A percentile compares a stretch with the other conserved stretches of the same genome.
These are phyloP conservation scores for Euura saliciscinereae DNA, from an alignment of 1,140 invertebrate genomes.

Conservation along the genomic window DNA sequence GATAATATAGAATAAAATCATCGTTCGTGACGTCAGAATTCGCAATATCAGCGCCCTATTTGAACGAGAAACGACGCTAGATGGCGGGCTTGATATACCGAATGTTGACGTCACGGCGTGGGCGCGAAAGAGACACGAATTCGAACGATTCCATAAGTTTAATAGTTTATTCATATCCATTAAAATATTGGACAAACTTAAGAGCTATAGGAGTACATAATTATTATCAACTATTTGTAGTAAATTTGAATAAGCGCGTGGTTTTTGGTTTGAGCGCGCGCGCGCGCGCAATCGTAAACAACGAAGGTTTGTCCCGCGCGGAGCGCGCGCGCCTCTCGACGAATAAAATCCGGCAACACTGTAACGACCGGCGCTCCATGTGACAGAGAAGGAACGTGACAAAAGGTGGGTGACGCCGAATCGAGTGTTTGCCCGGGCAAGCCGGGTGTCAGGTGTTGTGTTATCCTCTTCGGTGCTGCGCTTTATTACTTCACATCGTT, in stretches of 20 bases:
- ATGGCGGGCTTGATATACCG: not conserved
- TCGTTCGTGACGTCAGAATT: not conserved
- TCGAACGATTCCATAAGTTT: too few relatives aligned
- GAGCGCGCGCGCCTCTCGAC: constrained; percentile 7
- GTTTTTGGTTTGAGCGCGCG: constrained; percentile 21
- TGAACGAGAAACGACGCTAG: too few relatives aligned
- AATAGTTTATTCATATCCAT: too few relatives aligned
- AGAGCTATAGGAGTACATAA: too few relatives aligned
- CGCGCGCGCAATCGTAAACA: constrained; percentile 50
- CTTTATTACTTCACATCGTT: too few relatives aligned
- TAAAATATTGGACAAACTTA: too few relatives aligned
- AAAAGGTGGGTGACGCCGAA: constrained; percentile 44
- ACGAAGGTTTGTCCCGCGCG: constrained; percentile 20
- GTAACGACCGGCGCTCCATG: constrained; percentile 47
- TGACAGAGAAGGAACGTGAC: constrained; percentile 58
- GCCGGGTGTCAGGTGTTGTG: constrained; percentile 48
- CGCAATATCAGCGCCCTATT: too few relatives aligned
- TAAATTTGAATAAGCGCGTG: not conserved
- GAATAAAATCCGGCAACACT: constrained; percentile 33
- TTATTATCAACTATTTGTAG: too few relatives aligned
- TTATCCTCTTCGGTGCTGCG: not conserved
- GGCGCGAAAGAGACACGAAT: too few relatives aligned
- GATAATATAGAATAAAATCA: too few relatives aligned
- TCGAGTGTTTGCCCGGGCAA: constrained; percentile 53
- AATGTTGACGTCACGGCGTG: not conserved